These are phyloP conservation scores for Pangasius macronema DNA, from an alignment of 2,797 vertebrate genomes.

Conservation along the genomic window DNA sequence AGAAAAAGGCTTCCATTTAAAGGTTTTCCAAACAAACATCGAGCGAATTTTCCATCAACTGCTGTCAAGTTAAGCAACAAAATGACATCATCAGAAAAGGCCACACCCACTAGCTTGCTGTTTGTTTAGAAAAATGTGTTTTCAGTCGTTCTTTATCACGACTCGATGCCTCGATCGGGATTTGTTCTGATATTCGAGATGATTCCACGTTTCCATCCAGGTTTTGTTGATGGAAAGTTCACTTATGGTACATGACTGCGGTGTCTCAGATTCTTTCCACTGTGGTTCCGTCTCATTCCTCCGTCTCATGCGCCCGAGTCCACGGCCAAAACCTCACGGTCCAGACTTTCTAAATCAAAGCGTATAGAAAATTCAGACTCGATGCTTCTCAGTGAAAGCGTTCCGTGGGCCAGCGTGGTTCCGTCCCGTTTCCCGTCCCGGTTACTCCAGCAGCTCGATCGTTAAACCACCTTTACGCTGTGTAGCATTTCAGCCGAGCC, in stretches of 20 bases:
- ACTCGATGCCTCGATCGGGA: neutral
- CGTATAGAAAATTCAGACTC: neutral
- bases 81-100: neutral
- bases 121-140: neutral
- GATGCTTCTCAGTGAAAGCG: neutral
- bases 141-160: neutral
- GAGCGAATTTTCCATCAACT: neutral
- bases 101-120: neutral
- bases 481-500: neutral
- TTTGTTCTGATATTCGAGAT: neutral
- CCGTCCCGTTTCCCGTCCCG: constrained; percentile 18
- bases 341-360: neutral
- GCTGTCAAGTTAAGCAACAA: neutral
- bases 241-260: neutral
- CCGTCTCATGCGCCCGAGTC: neutral
- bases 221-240: neutral
- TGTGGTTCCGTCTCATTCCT: neutral
- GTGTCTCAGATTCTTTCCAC: constrained; percentile 18
- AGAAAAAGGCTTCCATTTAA: neutral
- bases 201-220: neutral
- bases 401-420: neutral
- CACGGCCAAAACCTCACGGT: neutral
- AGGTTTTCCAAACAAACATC: too few species aligned
- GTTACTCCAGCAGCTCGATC: neutral
- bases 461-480: neutral